A percentile compares a stretch with the other conserved stretches of the same genome.
These are phyloP conservation scores for Melanerpes formicivorus DNA, from an alignment of 2,113 vertebrate genomes.

Conservation along the genomic window DNA sequence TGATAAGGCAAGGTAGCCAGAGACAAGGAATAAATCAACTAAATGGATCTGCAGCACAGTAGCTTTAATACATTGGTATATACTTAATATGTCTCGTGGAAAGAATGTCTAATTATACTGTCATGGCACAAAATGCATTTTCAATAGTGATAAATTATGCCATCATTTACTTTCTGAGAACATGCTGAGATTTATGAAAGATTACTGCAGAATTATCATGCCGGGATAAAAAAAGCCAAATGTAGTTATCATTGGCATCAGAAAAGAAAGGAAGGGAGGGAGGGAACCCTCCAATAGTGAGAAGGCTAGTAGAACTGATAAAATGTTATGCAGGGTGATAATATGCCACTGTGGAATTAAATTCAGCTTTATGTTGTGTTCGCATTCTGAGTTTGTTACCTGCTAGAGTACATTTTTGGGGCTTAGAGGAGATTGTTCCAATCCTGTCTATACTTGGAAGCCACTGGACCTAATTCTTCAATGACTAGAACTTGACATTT, in stretches of 20 bases:
- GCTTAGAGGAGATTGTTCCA: neutral
- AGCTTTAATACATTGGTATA: slow-evolving; percentile 73
- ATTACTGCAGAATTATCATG: slow-evolving; percentile 42
- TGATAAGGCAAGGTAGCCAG: slow-evolving; percentile 58
- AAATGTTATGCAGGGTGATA: neutral
- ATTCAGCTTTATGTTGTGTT: neutral
- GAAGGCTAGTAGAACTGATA: neutral
- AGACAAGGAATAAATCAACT: slow-evolving; percentile 72
- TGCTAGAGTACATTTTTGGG: neutral
- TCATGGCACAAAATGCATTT: slow-evolving; percentile 72
- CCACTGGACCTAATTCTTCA: neutral
- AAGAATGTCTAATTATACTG: slow-evolving; percentile 79
- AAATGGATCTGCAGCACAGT: slow-evolving; percentile 59
- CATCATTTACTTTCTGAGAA: slow-evolving; percentile 69
- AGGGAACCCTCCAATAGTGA: neutral
- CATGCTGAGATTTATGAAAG: slow-evolving; percentile 48
- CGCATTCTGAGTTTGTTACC: neutral
- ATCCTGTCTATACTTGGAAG: neutral
- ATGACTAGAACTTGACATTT: neutral
- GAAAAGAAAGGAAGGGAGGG: neutral
- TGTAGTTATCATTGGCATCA: slow-evolving; percentile 26
- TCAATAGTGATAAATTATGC: slow-evolving; percentile 75
- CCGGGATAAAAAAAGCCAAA: slow-evolving; percentile 1
- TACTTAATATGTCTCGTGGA: slow-evolving; percentile 75
- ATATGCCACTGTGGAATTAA: neutral